A percentile compares a stretch with the other conserved stretches of the same genome.
Evolutionary conservation across 2,113 vertebrate genomes (phyloP).

Genomic region (Xiphophorus hellerii): DNA sequence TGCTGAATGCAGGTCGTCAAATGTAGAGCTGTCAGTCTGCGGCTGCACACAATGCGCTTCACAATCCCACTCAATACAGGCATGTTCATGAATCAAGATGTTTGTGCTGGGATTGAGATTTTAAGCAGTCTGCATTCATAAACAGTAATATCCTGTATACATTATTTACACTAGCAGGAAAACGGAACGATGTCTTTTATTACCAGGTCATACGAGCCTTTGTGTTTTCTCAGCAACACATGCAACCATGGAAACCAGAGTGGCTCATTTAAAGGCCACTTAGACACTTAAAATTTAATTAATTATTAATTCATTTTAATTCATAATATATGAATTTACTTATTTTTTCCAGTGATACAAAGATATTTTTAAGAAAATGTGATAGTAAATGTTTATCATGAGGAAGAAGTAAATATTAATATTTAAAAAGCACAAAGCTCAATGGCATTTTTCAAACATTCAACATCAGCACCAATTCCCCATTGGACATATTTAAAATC

Average conservation of each 20-base stretch:
- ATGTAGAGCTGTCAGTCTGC: constrained; percentile 21
- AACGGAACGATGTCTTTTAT: constrained; percentile 21
- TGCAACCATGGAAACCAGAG: constrained; percentile 18
- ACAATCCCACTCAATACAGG: constrained; percentile 16
- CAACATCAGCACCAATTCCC: constrained; percentile 43
- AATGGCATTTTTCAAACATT: neutral
- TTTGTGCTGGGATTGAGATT: constrained; percentile 26
- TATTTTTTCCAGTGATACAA: neutral
- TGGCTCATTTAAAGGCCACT: neutral
- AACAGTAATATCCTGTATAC: neutral
- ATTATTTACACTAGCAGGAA: constrained; percentile 4
- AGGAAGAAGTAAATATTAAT: neutral
- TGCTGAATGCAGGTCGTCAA: constrained; percentile 69
- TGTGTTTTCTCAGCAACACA: constrained; percentile 12
- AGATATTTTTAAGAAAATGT: neutral
- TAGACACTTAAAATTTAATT: neutral
- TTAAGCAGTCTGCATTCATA: constrained; percentile 14
- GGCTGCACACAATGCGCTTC: constrained; percentile 7
- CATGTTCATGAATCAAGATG: constrained; percentile 30
- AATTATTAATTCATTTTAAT: neutral
- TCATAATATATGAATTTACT: neutral
- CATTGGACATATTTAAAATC: constrained; percentile 20
- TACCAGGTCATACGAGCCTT: constrained; percentile 20
- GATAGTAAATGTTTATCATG: neutral
- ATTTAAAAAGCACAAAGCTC: neutral